A percentile compares a stretch with the other conserved stretches of the same genome.
These are phyloP conservation scores for Clarias gariepinus DNA, from an alignment of 2,113 vertebrate species.

Conservation along the genomic window DNA sequence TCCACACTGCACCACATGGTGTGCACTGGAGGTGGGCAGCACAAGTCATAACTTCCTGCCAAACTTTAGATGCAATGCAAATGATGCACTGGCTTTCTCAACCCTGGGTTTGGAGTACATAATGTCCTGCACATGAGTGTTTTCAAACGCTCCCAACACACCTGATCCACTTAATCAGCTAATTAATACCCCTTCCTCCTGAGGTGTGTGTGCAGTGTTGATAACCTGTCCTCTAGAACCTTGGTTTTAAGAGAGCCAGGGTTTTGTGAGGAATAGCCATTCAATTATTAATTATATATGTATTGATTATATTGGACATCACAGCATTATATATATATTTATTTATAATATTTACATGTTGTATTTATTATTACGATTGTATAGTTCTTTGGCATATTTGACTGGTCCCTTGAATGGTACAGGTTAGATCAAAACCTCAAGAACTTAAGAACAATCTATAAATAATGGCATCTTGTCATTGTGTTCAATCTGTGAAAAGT, in stretches of 20 bases:
- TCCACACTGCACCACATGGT: background rate
- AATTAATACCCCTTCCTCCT: background rate
- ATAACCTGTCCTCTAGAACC: background rate
- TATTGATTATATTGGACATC: background rate
- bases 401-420: background rate
- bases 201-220: background rate
- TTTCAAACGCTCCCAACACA: background rate
- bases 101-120: background rate
- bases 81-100: background rate
- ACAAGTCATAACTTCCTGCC: conserved; percentile 14
- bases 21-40: background rate
- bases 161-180: background rate
- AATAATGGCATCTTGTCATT: background rate
- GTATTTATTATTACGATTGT: background rate
- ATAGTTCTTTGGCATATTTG: background rate
- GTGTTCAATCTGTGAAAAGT: background rate
- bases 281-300: background rate
- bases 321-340: background rate
- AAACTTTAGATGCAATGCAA: conserved; percentile 26
- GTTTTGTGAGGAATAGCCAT: background rate
- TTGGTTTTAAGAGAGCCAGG: background rate
- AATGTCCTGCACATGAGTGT: background rate
- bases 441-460: background rate
- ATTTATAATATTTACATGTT: background rate
- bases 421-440: background rate